These are phyloP conservation scores for Sebastiscus tertius DNA, from an alignment of 2,797 vertebrate species.

Conservation along the genomic window DNA sequence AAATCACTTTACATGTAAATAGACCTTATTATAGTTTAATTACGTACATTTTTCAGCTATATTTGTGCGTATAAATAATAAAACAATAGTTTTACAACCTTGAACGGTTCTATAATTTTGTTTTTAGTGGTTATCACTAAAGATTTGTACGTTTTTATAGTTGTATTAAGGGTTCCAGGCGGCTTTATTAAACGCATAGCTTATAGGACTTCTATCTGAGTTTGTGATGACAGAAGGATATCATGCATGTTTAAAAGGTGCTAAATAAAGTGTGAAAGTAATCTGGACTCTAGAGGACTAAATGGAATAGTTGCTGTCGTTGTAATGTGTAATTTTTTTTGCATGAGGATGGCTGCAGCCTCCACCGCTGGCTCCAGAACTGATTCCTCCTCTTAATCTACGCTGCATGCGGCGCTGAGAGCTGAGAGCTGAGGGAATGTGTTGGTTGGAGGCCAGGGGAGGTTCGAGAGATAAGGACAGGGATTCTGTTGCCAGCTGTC, in stretches of 20 bases:
- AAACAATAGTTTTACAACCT: not conserved
- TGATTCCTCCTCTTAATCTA: constrained; percentile 57
- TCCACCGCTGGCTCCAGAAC: constrained; percentile 4
- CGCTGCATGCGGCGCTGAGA: constrained; percentile 18
- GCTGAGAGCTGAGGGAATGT: constrained; percentile 14
- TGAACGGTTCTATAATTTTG: fast-evolving
- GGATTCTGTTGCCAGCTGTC: constrained; percentile 84
- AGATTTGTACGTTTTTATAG: not conserved
- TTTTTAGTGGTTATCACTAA: not conserved
- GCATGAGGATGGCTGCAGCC: not conserved
- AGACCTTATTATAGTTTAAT: fast-evolving
- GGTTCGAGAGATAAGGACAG: constrained; percentile 70
- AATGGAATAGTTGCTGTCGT: not conserved
- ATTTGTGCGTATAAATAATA: not conserved
- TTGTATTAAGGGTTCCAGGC: not conserved
- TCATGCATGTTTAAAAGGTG: not conserved
- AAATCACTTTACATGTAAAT: not conserved
- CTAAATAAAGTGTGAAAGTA: not conserved
- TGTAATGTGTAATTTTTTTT: not conserved
- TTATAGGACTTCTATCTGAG: too few species aligned
- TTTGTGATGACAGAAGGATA: not conserved
- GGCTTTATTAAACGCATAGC: not conserved
- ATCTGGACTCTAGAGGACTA: not conserved
- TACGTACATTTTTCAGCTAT: not conserved
- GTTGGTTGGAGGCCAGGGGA: constrained; percentile 60